These are phyloP conservation scores for Tauraco erythrolophus DNA, from an alignment of 2,113 vertebrate species.

Conservation along the genomic window DNA sequence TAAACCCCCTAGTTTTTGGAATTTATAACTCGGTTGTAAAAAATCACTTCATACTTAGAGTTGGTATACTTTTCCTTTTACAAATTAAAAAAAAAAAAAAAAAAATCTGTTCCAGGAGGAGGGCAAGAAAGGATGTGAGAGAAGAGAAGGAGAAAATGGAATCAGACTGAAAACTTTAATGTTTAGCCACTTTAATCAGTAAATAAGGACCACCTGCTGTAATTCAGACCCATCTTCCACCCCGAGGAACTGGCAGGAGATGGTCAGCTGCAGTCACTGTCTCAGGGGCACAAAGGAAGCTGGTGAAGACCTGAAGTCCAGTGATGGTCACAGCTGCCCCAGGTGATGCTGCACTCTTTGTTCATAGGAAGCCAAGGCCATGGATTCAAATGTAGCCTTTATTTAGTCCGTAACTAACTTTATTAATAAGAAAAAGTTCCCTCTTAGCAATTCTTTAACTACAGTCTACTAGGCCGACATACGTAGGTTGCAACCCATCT, in stretches of 20 bases:
- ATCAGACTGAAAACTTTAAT: neutral
- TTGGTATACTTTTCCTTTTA: conserved; percentile 60
- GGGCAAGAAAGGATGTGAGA: neutral
- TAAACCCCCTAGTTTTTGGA: conserved; percentile 58
- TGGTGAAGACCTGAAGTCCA: neutral
- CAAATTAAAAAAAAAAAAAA: neutral
- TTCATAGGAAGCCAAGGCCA: neutral
- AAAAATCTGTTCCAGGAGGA: neutral
- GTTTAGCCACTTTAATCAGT: neutral
- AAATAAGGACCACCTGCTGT: neutral
- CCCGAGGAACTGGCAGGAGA: fast-evolving
- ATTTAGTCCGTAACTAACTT: neutral
- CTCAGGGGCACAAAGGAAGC: neutral
- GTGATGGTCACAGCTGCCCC: neutral
- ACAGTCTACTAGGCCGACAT: neutral
- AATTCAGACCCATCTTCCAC: neutral
- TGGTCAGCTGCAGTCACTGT: neutral
- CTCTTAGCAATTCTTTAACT: neutral
- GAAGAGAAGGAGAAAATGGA: neutral
- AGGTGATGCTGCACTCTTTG: neutral
- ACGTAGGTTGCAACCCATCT: neutral
- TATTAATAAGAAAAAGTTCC: neutral
- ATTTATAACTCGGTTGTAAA: conserved; percentile 77
- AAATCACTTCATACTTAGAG: conserved; percentile 64
- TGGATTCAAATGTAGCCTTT: fast-evolving